Evolutionary conservation across 2,797 vertebrate species (phyloP), one percentile per base, ranked within the genome.

Genomic region (Platalea minor): DNA sequence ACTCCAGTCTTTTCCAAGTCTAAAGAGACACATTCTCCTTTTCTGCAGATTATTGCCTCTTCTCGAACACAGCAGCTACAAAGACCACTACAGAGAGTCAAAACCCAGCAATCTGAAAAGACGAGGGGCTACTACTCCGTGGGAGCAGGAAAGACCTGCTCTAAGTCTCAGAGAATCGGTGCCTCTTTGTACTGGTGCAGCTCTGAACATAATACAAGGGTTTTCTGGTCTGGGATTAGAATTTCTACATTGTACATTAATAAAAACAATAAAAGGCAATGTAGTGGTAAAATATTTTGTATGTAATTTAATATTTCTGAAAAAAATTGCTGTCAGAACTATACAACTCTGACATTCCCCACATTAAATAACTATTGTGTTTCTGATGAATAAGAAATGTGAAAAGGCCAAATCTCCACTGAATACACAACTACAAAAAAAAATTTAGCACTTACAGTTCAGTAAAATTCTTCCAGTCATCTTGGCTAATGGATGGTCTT

Each of bases 401-500:
- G 35, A 13, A n/a, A 74, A 53, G 28, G 79, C 7, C 18, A 46
- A 37, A 54, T 77, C n/a, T 94, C 60, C 69, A 60, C 24, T 61
- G 41, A 88, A 90, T 50, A 63, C 37, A 91, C 16, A 84, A 54
- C 63, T 81, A 48, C 15, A 39, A 43, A 51, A 59, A 61, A 56
- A 43, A 68, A 63, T 19, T 25, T 41, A 20, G 19, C 72, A 98
- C 99, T 99, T 97, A 99, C 99, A 99, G 98, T 75, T 98, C 98
- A 90, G 97, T 95, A 97, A 99, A 99, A 96, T 96, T 98, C 88
- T 97, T 98, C 99, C 99, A 99, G 97, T 99, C 99, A 2, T 98
- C 98, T 90, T 97, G 98, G 96, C 97, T 98, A 85, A 99, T 97
- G 59, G 99, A 99, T 2, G 99, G 98, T 91, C 98, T 98, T 88